Evolutionary conservation across 2,888 invertebrate species (phyloP).

Genomic region (Heliconius charithonia): DNA sequence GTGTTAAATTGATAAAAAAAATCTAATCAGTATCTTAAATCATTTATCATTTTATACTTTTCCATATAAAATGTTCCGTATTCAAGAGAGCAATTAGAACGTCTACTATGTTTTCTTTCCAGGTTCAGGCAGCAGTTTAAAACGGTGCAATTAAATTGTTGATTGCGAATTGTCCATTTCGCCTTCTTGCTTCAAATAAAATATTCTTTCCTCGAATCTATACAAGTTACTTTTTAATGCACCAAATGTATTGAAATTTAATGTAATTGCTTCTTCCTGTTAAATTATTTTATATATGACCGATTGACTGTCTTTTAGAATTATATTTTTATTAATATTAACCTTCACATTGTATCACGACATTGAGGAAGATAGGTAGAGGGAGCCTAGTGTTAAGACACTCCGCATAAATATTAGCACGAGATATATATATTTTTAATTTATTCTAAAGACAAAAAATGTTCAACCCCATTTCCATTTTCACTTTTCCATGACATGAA

Average conservation of each 20-base stretch:
- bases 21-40: slow-evolving; percentile 1
- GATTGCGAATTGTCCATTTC: slow-evolving; percentile 28
- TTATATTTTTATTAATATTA: no score
- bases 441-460: no score
- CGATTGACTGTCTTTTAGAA: no score
- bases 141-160: slow-evolving; percentile 29
- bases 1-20: not conserved
- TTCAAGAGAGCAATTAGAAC: slow-evolving; percentile 31
- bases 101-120: slow-evolving; percentile 29
- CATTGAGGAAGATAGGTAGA: no score
- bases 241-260: no score
- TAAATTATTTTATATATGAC: no score
- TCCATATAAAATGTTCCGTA: not conserved
- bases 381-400: no score
- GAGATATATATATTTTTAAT: no score
- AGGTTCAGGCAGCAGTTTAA: slow-evolving; percentile 16
- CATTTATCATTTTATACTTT: slow-evolving; percentile 5
- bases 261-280: not conserved
- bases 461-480: no score
- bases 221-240: not conserved
- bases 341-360: no score
- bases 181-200: slow-evolving; percentile 14
- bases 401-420: no score
- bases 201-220: not conserved
- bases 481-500: no score